Evolutionary conservation across 1,140 invertebrate species (phyloP).

Genomic region (Parapsyche elsis): DNA sequence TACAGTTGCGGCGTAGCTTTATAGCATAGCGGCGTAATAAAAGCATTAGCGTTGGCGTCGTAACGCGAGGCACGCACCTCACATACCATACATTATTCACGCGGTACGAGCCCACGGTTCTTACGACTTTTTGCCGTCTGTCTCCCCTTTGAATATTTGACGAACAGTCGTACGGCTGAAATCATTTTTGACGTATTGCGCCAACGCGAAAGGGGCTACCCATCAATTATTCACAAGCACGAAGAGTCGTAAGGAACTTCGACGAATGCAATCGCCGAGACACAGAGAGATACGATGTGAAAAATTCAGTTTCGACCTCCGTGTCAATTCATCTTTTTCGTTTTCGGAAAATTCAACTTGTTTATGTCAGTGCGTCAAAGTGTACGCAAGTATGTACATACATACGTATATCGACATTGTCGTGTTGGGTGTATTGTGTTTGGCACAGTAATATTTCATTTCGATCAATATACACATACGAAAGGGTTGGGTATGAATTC

Average conservation of each 20-base stretch:
- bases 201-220: not conserved
- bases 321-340: not conserved
- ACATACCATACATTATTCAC: constrained; percentile 13
- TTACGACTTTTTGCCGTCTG: constrained; percentile 1
- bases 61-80: not conserved
- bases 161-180: constrained; percentile 1
- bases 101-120: not conserved
- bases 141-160: constrained; percentile 22
- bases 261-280: not conserved
- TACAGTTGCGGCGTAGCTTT: constrained; percentile 27
- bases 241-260: not conserved
- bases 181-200: constrained; percentile 28
- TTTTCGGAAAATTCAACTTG: not conserved
- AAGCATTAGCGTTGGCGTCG: constrained; percentile 34
- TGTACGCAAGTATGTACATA: not conserved
- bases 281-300: too few relatives aligned
- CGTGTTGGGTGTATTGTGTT: not conserved
- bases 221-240: not conserved
- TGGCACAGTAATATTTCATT: constrained; percentile 15
- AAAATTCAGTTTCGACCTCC: too few relatives aligned
- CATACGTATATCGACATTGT: not conserved
- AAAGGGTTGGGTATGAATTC: not conserved
- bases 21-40: constrained; percentile 33
- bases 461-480: not conserved
- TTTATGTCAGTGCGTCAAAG: not conserved